These are phyloP conservation scores for Schrankia costaestrigalis DNA, from an alignment of 2,888 invertebrate genomes.

Conservation along the genomic window DNA sequence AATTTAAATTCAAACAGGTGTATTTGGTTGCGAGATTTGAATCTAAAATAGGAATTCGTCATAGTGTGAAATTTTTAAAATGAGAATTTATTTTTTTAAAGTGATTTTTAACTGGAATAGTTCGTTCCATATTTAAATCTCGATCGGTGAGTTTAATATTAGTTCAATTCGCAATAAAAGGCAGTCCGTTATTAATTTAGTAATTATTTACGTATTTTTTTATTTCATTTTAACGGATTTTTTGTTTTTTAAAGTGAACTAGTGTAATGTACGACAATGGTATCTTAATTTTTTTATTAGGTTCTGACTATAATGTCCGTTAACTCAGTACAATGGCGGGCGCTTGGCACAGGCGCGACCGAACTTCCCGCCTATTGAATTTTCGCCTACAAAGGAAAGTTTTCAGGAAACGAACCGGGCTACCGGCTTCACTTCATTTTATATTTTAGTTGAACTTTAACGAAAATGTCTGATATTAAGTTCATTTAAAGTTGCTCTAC, in stretches of 20 bases:
- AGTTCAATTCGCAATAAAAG: no score
- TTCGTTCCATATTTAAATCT: no score
- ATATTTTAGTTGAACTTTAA: conserved; percentile 64
- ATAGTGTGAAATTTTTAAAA: conserved; percentile 1
- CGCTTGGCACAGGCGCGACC: conserved; percentile 43
- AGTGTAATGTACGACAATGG: conserved; percentile 8
- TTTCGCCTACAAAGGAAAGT: conserved; percentile 72
- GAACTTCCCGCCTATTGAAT: conserved; percentile 70
- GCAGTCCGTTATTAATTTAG: no score
- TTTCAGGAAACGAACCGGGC: conserved; percentile 70
- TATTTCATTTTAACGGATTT: no score
- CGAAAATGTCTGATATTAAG: conserved; percentile 54
- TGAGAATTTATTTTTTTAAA: conserved; percentile 3
- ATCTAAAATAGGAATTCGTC: conserved; percentile 23
- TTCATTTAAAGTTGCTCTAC: conserved; percentile 53
- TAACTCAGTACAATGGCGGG: conserved; percentile 52
- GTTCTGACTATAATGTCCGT: conserved; percentile 42
- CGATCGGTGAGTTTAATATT: no score
- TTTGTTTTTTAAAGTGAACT: no score
- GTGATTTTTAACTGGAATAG: no score
- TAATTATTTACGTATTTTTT: no score
- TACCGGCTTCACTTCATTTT: conserved; percentile 53
- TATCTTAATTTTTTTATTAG: conserved; percentile 36
- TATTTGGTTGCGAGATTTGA: conserved; percentile 29
- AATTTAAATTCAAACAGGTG: conserved; percentile 34